A percentile compares a stretch with the other conserved stretches of the same genome.
Evolutionary conservation across 2,113 vertebrate genomes (phyloP).

Genomic region (Anthoscopus minutus): DNA sequence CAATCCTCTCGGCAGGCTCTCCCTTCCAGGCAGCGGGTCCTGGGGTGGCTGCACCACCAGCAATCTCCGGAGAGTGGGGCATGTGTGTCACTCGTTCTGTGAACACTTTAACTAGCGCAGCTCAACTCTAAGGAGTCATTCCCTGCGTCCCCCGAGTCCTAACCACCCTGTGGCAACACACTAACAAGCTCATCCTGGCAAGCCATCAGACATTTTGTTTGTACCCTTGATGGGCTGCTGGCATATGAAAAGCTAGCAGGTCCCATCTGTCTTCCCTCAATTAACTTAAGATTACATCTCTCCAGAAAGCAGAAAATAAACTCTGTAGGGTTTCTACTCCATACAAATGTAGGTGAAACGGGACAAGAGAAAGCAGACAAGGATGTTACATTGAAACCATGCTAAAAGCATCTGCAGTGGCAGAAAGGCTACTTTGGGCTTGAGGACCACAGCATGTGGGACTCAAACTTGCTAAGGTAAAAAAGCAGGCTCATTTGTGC

Average conservation of each 20-base stretch:
- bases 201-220: neutral
- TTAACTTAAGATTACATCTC: neutral
- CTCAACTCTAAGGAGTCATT: neutral
- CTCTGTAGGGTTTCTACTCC: neutral
- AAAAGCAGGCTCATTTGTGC: neutral
- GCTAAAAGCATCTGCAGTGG: neutral
- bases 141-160: rapidly evolving
- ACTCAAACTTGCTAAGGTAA: neutral
- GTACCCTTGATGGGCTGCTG: neutral
- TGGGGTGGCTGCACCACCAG: neutral
- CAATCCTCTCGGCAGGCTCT: neutral
- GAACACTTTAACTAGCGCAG: neutral
- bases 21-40: rapidly evolving
- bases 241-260: neutral
- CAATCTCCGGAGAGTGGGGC: rapidly evolving
- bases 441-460: rapidly evolving
- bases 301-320: neutral
- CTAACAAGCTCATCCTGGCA: neutral
- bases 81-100: rapidly evolving
- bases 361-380: neutral
- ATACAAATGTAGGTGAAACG: neutral
- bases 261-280: neutral
- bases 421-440: neutral
- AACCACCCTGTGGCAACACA: neutral
- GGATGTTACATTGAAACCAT: neutral